Conservation (phyloP, 2,113 vertebrate genomes). For the Hyla sarda region DNA sequence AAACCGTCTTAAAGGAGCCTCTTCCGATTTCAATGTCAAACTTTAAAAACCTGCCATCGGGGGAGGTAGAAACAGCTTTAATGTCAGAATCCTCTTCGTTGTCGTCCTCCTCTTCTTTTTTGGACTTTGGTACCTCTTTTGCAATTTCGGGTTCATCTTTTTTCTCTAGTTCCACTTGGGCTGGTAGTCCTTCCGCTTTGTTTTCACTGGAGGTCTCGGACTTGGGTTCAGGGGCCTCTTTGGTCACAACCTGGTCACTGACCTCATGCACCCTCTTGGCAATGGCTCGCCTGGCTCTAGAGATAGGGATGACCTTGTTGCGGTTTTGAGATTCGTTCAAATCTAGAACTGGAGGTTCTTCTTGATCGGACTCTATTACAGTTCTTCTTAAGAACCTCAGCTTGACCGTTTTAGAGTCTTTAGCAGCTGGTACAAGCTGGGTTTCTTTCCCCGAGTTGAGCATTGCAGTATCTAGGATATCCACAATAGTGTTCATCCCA, state of each 20-base stretch:
- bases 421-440: conserved; percentile 62
- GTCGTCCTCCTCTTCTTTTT: conserved; percentile 85
- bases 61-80: conserved; percentile 95
- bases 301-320: conserved; percentile 73
- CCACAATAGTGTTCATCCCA: conserved; percentile 72
- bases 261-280: conserved; percentile 67
- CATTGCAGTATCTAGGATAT: conserved; percentile 68
- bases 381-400: conserved; percentile 89
- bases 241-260: conserved; percentile 65
- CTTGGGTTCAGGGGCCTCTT: conserved; percentile 65
- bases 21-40: conserved; percentile 97
- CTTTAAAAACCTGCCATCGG: conserved; percentile 95
- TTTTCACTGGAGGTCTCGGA: conserved; percentile 63
- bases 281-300: conserved; percentile 72
- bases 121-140: conserved; percentile 54
- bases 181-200: background rate
- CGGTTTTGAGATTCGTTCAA: conserved; percentile 73
- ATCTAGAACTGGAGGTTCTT: conserved; percentile 80
- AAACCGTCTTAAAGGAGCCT: conserved; percentile 98
- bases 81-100: conserved; percentile 90
- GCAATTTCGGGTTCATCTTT: background rate
- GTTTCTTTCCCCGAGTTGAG: conserved; percentile 69
- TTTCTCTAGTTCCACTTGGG: background rate
- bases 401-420: conserved; percentile 72
- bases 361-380: conserved; percentile 89